Conservation (phyloP, 2,797 vertebrate species). For the Taenioides sp. region DNA sequence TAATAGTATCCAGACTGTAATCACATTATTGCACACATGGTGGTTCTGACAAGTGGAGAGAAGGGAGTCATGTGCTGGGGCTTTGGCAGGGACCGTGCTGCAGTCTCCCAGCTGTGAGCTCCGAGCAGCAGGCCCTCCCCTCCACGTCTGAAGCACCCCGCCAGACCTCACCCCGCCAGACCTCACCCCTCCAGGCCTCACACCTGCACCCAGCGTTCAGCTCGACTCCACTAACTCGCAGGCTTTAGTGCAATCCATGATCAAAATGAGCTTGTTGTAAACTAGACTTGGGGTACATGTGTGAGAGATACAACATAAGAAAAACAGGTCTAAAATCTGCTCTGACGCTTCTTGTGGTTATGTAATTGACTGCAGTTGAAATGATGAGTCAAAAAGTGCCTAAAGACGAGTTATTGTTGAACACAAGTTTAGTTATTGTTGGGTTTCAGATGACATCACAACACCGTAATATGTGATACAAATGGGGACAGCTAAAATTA, state of each 20-base stretch:
- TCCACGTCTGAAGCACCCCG: background rate
- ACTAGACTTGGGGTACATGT: too few relatives aligned
- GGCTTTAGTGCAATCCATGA: background rate
- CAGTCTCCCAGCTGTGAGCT: constrained; percentile 93
- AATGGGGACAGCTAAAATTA: too few relatives aligned
- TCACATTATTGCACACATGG: constrained; percentile 97
- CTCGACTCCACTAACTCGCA: constrained; percentile 46
- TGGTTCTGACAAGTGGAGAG: constrained; percentile 89
- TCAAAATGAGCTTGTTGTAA: constrained; percentile 39
- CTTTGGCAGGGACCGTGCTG: constrained; percentile 88
- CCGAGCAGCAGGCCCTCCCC: constrained; percentile 49
- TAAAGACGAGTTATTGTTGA: too few relatives aligned
- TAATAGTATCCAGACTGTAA: constrained; percentile 98
- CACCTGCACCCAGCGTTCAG: background rate
- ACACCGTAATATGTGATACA: too few relatives aligned
- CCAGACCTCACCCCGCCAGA: constrained; percentile 28
- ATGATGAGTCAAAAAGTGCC: too few relatives aligned
- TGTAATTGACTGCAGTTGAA: too few relatives aligned
- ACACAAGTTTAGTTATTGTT: too few relatives aligned
- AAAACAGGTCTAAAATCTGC: too few relatives aligned
- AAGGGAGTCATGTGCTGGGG: constrained; percentile 94
- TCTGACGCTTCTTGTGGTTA: too few relatives aligned
- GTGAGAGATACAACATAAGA: too few relatives aligned
- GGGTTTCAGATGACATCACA: too few relatives aligned
- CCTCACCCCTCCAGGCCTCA: constrained; percentile 52